Evolutionary conservation across 2,888 invertebrate genomes (phyloP).

Genomic region (Oscheius sp.): DNA sequence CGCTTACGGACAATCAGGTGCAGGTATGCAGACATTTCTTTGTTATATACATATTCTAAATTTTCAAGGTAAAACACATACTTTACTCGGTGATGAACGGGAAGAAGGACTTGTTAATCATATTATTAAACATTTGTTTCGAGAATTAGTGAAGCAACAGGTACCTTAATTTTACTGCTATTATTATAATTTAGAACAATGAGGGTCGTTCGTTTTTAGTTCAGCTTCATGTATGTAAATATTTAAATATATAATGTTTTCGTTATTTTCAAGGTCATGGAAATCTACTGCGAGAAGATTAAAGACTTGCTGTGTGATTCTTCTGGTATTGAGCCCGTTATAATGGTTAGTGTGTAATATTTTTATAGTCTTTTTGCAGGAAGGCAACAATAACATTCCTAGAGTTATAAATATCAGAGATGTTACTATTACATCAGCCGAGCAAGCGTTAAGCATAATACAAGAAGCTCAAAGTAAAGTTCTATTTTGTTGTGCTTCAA

Average conservation of each 20-base stretch:
- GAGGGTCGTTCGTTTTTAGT: conserved; percentile 10
- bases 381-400: not conserved
- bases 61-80: conserved; percentile 32
- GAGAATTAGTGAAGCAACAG: not conserved
- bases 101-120: conserved; percentile 12
- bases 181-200: not conserved
- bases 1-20: conserved; percentile 27
- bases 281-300: conserved; percentile 30
- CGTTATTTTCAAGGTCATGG: no score
- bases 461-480: not conserved
- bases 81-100: conserved; percentile 3
- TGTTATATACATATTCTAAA: not conserved
- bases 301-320: conserved; percentile 15
- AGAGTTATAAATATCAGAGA: conserved; percentile 7
- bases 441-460: not conserved
- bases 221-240: no score
- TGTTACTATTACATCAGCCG: not conserved
- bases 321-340: not conserved
- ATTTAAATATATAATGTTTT: no score
- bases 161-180: not conserved
- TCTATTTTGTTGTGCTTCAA: not conserved
- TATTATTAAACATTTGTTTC: conserved; percentile 7
- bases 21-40: no score
- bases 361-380: conserved; percentile 6
- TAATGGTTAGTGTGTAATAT: not conserved